Conservation (phyloP, 2,113 vertebrate genomes). For the Thunnus maccoyii region DNA sequence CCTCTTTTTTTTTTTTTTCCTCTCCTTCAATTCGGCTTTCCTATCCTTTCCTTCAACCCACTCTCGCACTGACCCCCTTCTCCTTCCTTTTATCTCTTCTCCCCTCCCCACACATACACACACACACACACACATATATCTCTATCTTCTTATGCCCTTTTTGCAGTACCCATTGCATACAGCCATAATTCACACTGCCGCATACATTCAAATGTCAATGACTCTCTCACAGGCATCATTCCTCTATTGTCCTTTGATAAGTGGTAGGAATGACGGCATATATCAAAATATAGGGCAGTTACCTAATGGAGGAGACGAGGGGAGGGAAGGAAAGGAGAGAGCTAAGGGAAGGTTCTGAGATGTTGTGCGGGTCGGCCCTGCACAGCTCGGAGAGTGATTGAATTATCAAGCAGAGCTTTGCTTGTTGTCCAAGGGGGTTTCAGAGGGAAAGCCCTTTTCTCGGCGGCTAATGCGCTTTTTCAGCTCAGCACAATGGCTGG, state of each 20-base stretch:
- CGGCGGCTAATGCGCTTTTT: conserved; percentile 79
- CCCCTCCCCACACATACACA: conserved; percentile 13
- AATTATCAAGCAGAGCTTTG: conserved; percentile 83
- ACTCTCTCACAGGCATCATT: conserved; percentile 73
- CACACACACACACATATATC: conserved; percentile 27
- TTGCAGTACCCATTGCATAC: conserved; percentile 56
- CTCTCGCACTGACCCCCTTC: conserved; percentile 70
- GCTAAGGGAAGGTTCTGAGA: conserved; percentile 34
- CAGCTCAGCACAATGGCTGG: conserved; percentile 74
- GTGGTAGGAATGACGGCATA: conserved; percentile 69
- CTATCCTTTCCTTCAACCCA: conserved; percentile 71
- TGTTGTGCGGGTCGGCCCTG: conserved; percentile 47
- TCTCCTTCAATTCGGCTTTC: conserved; percentile 37
- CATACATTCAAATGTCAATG: conserved; percentile 80
- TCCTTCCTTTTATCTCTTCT: conserved; percentile 68
- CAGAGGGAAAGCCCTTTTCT: conserved; percentile 77
- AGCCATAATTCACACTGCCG: conserved; percentile 72
- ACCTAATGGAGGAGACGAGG: conserved; percentile 75
- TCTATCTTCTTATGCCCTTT: conserved; percentile 72
- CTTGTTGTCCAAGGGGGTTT: conserved; percentile 75
- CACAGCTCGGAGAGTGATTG: conserved; percentile 73
- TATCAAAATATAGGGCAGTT: conserved; percentile 76
- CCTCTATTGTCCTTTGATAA: conserved; percentile 81
- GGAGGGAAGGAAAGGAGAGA: conserved; percentile 39
- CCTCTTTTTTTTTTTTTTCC: not conserved